Conservation (phyloP, 1,140 invertebrate species). For the Meteorus sp. region DNA sequence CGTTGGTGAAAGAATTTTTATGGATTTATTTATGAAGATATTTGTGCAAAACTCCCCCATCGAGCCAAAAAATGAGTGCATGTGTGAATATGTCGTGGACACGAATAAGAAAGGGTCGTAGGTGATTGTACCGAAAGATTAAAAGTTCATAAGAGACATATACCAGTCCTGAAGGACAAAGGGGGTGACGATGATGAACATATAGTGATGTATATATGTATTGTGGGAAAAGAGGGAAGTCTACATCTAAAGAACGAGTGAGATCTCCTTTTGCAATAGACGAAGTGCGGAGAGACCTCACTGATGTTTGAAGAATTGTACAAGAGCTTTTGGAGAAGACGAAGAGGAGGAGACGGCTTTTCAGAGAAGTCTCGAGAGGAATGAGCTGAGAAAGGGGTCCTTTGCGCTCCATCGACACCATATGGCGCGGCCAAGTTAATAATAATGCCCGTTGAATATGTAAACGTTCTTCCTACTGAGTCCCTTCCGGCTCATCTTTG, state of each 20-base stretch:
- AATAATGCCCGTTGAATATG: constrained; percentile 1
- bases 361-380: constrained; percentile 30
- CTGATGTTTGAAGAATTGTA: constrained; percentile 29
- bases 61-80: not conserved
- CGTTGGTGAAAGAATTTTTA: too few relatives aligned
- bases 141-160: constrained; percentile 7
- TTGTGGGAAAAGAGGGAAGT: constrained; percentile 10
- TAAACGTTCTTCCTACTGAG: not conserved
- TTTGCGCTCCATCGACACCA: constrained; percentile 39
- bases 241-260: constrained; percentile 2
- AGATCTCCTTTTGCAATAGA: constrained; percentile 25
- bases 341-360: too few relatives aligned
- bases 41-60: not conserved
- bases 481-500: not conserved
- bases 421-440: constrained; percentile 30
- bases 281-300: constrained; percentile 15
- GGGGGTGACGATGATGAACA: not conserved
- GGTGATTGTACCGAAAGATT: constrained; percentile 14
- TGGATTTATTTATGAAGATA: not conserved
- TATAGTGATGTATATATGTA: not conserved
- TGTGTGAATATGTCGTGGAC: not conserved
- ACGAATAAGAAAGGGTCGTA: constrained; percentile 7
- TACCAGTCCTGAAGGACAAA: not conserved
- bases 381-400: constrained; percentile 31
- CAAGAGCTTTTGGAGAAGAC: constrained; percentile 29